phyloP scores from a whole-genome alignment of 2,888 invertebrate species.

The Agrotis puta region DNA sequence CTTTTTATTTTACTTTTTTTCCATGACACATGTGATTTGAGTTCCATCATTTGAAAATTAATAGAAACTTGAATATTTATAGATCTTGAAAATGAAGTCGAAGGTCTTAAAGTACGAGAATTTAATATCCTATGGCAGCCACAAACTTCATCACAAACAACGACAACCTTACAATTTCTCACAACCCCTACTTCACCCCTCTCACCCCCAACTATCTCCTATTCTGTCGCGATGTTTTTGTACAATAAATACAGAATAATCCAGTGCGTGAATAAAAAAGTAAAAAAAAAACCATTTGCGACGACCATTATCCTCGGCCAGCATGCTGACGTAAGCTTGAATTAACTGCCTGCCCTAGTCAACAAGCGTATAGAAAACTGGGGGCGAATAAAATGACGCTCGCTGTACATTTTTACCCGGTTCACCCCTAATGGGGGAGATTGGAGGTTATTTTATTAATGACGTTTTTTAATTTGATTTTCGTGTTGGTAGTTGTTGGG shows the following conservation, averaged over 20 bases:
- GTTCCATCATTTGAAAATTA: no score
- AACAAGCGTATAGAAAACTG: constrained; percentile 67
- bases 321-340: constrained; percentile 75
- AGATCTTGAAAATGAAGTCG: not conserved
- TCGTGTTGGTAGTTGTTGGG: constrained; percentile 35
- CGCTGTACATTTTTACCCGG: constrained; percentile 63
- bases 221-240: constrained; percentile 32
- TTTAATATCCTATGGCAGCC: not conserved
- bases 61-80: no score
- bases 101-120: not conserved
- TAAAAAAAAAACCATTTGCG: constrained; percentile 68
- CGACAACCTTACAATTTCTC: not conserved
- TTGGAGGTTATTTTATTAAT: constrained; percentile 63
- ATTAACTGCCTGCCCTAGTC: constrained; percentile 73
- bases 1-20: not conserved
- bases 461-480: constrained; percentile 54
- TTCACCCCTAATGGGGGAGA: constrained; percentile 59
- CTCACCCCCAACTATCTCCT: constrained; percentile 26
- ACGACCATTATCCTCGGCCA: constrained; percentile 71
- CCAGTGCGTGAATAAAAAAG: constrained; percentile 61
- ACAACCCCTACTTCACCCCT: not conserved
- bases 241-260: constrained; percentile 57
- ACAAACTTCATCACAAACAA: not conserved
- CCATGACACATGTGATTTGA: no score
- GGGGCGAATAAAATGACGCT: constrained; percentile 69